Conservation (phyloP, 2,888 invertebrate species). For the Rhabditoides inermis region DNA sequence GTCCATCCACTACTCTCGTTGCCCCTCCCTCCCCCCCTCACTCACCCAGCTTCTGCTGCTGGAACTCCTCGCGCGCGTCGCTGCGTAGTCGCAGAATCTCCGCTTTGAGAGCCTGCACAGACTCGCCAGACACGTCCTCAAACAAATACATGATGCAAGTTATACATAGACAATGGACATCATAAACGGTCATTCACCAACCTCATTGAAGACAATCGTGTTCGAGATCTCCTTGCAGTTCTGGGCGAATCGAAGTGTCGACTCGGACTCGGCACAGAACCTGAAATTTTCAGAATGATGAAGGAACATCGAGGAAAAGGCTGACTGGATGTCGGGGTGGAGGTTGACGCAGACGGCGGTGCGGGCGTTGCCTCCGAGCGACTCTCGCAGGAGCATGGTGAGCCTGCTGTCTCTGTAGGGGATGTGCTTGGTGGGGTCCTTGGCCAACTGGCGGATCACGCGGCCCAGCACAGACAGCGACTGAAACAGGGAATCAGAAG, state of each 20-base stretch:
- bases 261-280: conserved; percentile 54
- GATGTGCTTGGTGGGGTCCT: conserved; percentile 48
- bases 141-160: too few species aligned
- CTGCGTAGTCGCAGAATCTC: conserved; percentile 48
- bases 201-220: conserved; percentile 55
- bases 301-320: not conserved
- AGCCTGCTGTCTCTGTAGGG: conserved; percentile 55
- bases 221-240: conserved; percentile 55
- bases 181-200: too few species aligned
- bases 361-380: conserved; percentile 55
- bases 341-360: conserved; percentile 55
- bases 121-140: conserved; percentile 53
- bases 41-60: not conserved
- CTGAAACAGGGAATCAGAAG: conserved; percentile 7
- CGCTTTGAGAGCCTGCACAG: conserved; percentile 49
- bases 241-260: conserved; percentile 54
- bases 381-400: conserved; percentile 55
- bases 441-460: conserved; percentile 55
- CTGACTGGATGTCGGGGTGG: conserved; percentile 54
- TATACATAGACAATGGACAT: too few species aligned
- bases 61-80: not conserved
- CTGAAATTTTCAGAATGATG: conserved; percentile 30
- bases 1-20: too few species aligned
- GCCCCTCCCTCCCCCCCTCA: too few species aligned
- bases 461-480: conserved; percentile 54